Evolutionary conservation across 2,797 vertebrate species (phyloP), one percentile per base, ranked within the genome.

Genomic region (Chrosomus eos): DNA sequence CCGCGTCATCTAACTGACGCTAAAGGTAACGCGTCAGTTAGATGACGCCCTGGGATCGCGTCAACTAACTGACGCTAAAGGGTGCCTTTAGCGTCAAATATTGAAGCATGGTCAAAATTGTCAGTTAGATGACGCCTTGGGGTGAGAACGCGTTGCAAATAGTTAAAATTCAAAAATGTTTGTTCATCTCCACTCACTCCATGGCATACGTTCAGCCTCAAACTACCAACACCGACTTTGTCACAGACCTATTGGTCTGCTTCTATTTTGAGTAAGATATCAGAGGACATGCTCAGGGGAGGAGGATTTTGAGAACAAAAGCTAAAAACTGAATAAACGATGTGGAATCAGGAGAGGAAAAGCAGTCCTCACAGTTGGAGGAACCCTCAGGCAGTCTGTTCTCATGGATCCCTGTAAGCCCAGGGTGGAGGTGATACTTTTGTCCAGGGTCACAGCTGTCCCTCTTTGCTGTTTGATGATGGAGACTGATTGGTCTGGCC

Each of bases 371-470:
- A 82, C 58, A 70, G 87, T 19, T 6, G 85, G 84, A 82, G 5
- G 14, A 70, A 80, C 43, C 79, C 79, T 68, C 31, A 70, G 64
- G 64, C 64, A 80, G 45, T 14, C 66, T 81, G 79, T n/a, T 79
- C 86, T 21, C 31, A 1, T 40, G 10, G 79, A 70, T 60, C 77
- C 53, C 87, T 77, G 64, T 87, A 90, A 90, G 90, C 89, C 62
- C 28, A 7, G 38, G 87, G 81, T 89, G 78, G 81, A 45, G 81
- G 81, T n/a, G 86, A 87, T 88, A 89, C 91, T 88, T 89, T n/a
- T 87, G 89, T 89, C 89, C 85, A 19, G 78, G 91, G 91, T 91
- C 89, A 89, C 92, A 92, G 92, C 91, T 94, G 92, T 89, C 81
- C 84, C 62, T 81, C 51, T 84, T 80, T 86, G 85, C 88, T 88